Evolutionary conservation across 1,140 invertebrate species (phyloP), one percentile per base, ranked within the genome.

Genomic region (Triops cancriformis): DNA sequence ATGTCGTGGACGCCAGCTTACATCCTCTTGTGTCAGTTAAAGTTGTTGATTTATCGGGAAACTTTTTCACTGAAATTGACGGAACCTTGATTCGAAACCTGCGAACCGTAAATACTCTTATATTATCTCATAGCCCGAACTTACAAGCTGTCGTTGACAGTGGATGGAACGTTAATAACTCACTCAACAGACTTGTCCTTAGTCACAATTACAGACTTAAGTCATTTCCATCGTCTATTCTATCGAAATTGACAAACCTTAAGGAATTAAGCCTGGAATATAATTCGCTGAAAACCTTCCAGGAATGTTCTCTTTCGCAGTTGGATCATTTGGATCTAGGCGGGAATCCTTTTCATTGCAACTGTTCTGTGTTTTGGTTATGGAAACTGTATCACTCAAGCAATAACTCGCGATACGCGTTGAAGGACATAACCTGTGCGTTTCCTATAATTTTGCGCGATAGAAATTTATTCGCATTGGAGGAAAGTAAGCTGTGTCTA

Each of bases 351-450:
- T 87, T 95, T 73, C 87, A 90, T 76, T 96, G 94, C 84, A 95
- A 95, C 85, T 96, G 94, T 82, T 94, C 93, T 23, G 84, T 95
- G 74, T 86, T 92, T 72, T 96, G 93, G 93, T 85, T 96, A 3
- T 94, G 92, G 92, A 90, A 90, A 80, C 85, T 94, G 27, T 45
- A 78, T 27, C 73, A 78, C 10, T 42, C 43, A 18, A 43, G 28
- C 45, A 43, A 41, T 26, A 76, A 31, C n/a, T 45, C 37, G n/a
- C 37, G 27, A 11, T 23, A 31, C 11, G 37, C 43, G n/a, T 73
- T 73, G 31, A 74, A 74, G 12, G 77, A 78, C 43, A 78, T 78
- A 26, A 23, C 74, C 7, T 78, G 77, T 28, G 31, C 73, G 28
- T 73, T 27, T 14, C 77, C 77, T 18, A 73, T 74, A 26, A 28